phyloP scores from a whole-genome alignment of 2,113 vertebrate genomes.

The Ancistrus triradiatus region DNA sequence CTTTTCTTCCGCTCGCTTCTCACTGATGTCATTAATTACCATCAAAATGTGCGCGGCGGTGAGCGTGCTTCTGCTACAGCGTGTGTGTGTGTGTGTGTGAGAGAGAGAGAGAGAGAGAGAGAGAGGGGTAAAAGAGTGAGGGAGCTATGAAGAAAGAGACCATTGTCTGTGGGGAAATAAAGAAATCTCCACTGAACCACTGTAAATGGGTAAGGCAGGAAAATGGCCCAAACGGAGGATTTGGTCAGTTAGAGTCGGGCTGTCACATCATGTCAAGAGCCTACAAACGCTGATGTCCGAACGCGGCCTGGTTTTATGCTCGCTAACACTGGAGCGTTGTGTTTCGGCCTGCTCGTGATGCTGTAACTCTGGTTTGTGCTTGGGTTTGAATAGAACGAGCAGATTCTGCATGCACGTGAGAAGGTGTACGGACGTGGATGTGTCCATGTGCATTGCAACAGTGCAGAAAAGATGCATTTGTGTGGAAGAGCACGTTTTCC shows the following conservation, averaged over 20 bases:
- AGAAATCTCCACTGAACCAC: slow-evolving; percentile 93
- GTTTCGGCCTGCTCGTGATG: slow-evolving; percentile 49
- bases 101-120: slow-evolving; percentile 30
- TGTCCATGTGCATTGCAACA: no score
- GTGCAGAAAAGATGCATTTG: slow-evolving; percentile 1
- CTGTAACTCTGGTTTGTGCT: slow-evolving; percentile 51
- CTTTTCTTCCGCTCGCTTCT: slow-evolving; percentile 43
- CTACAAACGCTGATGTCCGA: slow-evolving; percentile 72
- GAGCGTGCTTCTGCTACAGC: slow-evolving; percentile 4
- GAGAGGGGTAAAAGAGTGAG: slow-evolving; percentile 42
- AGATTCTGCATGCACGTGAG: not conserved
- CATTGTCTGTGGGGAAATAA: slow-evolving; percentile 80
- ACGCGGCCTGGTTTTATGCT: slow-evolving; percentile 52
- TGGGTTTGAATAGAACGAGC: slow-evolving; percentile 23
- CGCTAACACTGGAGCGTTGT: slow-evolving; percentile 57
- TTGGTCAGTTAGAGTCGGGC: slow-evolving; percentile 67
- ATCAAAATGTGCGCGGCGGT: slow-evolving; percentile 70
- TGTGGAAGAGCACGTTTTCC: slow-evolving; percentile 14
- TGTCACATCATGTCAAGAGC: slow-evolving; percentile 74
- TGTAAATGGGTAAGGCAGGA: slow-evolving; percentile 85
- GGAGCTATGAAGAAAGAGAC: slow-evolving; percentile 58
- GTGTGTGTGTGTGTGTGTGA: slow-evolving; percentile 36
- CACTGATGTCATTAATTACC: slow-evolving; percentile 80
- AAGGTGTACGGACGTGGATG: no score
- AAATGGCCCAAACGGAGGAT: slow-evolving; percentile 72